phyloP scores from a whole-genome alignment of 2,888 invertebrate species.

The Abrostola triplasia region DNA sequence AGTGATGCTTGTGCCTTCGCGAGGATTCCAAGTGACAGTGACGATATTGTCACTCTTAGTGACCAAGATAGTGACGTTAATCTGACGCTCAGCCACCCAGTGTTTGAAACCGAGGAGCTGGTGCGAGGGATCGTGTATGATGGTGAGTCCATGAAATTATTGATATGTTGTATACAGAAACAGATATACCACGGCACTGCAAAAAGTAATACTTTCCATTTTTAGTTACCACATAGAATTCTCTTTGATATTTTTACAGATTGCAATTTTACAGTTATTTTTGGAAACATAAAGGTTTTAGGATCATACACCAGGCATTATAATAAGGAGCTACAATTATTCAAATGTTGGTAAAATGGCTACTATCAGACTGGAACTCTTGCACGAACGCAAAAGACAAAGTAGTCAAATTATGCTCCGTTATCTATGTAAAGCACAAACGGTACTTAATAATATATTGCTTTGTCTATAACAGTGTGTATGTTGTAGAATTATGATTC shows the following conservation, averaged over 20 bases:
- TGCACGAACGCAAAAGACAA: constrained; percentile 6
- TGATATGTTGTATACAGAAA: no score
- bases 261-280: not conserved
- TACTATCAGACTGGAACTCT: not conserved
- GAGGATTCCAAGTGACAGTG: constrained; percentile 80
- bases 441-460: constrained; percentile 22
- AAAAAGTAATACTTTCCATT: no score
- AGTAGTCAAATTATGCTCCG: constrained; percentile 16
- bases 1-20: constrained; percentile 82
- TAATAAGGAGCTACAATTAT: not conserved
- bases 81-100: constrained; percentile 83
- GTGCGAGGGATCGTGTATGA: constrained; percentile 87
- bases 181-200: no score
- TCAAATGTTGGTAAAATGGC: not conserved
- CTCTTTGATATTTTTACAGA: no score
- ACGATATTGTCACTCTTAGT: constrained; percentile 78
- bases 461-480: constrained; percentile 25
- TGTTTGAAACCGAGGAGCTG: constrained; percentile 85
- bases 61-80: constrained; percentile 82
- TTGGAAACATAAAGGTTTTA: not conserved
- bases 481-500: constrained; percentile 24
- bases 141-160: constrained; percentile 75
- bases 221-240: no score
- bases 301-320: not conserved
- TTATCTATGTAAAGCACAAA: constrained; percentile 15